phyloP scores from a whole-genome alignment of 2,888 invertebrate genomes.

The Seladonia tumulorum region DNA sequence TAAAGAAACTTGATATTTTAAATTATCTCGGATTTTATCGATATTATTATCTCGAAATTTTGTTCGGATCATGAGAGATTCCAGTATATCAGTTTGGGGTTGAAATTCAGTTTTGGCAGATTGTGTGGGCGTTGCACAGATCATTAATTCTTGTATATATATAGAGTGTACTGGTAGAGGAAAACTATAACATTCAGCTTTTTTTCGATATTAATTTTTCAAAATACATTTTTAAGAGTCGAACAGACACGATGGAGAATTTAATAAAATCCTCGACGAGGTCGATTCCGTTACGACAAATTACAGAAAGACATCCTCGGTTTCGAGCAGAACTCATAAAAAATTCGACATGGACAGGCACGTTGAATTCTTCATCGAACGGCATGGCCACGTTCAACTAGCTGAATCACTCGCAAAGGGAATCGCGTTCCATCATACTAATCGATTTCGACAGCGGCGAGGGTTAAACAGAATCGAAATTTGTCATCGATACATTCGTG shows the following conservation, averaged over 20 bases:
- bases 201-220: too few species aligned
- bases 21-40: too few species aligned
- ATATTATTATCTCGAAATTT: too few species aligned
- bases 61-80: too few species aligned
- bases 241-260: neutral
- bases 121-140: too few species aligned
- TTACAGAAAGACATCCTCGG: neutral
- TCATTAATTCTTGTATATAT: too few species aligned
- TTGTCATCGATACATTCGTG: conserved; percentile 19
- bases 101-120: too few species aligned
- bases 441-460: conserved; percentile 8
- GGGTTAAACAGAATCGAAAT: conserved; percentile 24
- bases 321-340: neutral
- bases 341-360: neutral
- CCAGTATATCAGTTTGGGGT: too few species aligned
- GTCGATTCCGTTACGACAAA: neutral
- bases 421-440: neutral
- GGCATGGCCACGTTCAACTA: neutral
- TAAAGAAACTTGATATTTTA: too few species aligned
- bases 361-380: neutral
- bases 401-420: neutral
- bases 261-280: neutral
- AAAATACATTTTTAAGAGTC: too few species aligned
- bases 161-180: too few species aligned
- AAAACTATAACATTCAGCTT: too few species aligned